Percentiles rank a stretch among this genome's conserved stretches.
Conservation (phyloP, 2,888 invertebrate genomes). For the Prenolepis imparis region DNA sequence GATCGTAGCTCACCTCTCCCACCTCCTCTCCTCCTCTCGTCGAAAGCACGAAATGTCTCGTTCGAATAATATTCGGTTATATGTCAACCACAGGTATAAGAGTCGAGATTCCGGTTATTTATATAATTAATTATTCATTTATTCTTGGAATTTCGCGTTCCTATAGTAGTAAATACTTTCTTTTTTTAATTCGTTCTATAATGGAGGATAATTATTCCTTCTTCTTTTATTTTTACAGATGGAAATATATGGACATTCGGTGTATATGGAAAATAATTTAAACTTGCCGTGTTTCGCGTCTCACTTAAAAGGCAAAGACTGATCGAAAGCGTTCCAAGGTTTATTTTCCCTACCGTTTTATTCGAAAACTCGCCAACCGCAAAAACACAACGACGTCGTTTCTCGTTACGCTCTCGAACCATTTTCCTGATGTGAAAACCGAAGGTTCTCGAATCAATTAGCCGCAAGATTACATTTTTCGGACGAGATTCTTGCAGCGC, state of each 20-base stretch:
- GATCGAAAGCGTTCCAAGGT: background rate
- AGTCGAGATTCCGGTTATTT: background rate
- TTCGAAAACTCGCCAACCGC: slow-evolving; percentile 17
- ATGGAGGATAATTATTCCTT: background rate
- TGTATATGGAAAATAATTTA: background rate
- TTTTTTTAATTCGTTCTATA: background rate
- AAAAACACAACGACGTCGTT: slow-evolving; percentile 25
- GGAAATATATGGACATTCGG: background rate
- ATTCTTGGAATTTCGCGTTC: background rate
- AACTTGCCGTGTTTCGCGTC: background rate
- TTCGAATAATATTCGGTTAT: slow-evolving; percentile 11
- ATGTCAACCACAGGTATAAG: slow-evolving; percentile 10
- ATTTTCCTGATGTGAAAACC: background rate
- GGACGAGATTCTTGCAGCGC: slow-evolving; percentile 3
- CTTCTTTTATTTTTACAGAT: background rate
- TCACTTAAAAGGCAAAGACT: background rate
- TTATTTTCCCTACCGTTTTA: background rate
- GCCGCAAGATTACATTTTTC: slow-evolving; percentile 60
- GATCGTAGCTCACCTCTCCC: background rate
- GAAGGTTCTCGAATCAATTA: slow-evolving; percentile 47
- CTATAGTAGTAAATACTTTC: background rate
- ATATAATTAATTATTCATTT: background rate
- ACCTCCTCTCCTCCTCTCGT: background rate
- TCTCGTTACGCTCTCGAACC: slow-evolving; percentile 1
- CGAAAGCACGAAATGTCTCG: slow-evolving; percentile 26